These are phyloP conservation scores for Trachelipus rathkii DNA, from an alignment of 1,140 invertebrate species.

Conservation along the genomic window DNA sequence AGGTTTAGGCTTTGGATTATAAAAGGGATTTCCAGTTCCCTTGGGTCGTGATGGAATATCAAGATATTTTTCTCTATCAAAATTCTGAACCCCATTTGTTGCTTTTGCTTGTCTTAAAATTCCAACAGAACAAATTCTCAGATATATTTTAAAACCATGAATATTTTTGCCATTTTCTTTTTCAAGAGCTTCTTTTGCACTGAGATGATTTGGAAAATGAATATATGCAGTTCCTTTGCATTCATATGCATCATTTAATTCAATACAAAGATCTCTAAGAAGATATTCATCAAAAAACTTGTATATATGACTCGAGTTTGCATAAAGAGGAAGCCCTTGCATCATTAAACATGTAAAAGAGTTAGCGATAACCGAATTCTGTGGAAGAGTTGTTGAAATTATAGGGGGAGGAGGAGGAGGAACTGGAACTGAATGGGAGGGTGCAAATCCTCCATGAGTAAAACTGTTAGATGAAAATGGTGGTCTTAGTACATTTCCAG, in stretches of 20 bases:
- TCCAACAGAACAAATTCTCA: conserved; percentile 14
- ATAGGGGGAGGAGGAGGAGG: not conserved
- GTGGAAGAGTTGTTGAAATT: not conserved
- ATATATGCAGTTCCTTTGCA: conserved; percentile 29
- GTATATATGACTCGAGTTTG: conserved; percentile 27
- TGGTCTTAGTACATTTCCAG: not conserved
- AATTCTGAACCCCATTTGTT: conserved; percentile 6
- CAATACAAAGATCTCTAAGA: conserved; percentile 24
- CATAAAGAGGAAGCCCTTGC: conserved; percentile 24
- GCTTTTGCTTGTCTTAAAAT: conserved; percentile 23
- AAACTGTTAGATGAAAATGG: not conserved
- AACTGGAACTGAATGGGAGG: not conserved
- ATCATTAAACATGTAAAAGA: conserved; percentile 26
- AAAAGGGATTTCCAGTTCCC: conserved; percentile 26
- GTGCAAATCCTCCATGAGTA: not conserved
- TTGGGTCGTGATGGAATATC: conserved; percentile 16
- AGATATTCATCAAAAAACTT: conserved; percentile 29
- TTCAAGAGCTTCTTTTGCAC: conserved; percentile 18
- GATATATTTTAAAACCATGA: conserved; percentile 26
- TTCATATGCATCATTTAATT: conserved; percentile 11
- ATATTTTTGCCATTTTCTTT: conserved; percentile 23
- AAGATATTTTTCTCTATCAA: conserved; percentile 19
- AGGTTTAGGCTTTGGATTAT: conserved; percentile 19
- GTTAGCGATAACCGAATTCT: not conserved
- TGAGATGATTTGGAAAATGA: conserved; percentile 23